A percentile compares a stretch with the other conserved stretches of the same genome.
Conservation (phyloP, 2,797 vertebrate species). For the Rachycentron canadum region DNA sequence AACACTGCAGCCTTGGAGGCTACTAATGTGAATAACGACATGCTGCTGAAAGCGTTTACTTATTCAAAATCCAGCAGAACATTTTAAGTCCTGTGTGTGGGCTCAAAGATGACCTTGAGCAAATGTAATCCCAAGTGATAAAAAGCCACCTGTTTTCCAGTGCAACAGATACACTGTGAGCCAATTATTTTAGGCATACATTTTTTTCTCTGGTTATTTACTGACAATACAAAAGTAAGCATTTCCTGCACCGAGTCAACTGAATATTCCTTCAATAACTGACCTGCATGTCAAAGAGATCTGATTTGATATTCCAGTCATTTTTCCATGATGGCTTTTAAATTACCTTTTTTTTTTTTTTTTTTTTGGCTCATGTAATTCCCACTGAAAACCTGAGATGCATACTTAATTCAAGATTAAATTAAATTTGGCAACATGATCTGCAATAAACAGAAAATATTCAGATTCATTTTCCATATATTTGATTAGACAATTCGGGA, state of each 20-base stretch:
- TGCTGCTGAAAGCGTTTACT: constrained; percentile 64
- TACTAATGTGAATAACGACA: constrained; percentile 67
- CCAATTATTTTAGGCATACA: constrained; percentile 60
- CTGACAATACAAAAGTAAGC: constrained; percentile 40
- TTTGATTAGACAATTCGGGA: constrained; percentile 19
- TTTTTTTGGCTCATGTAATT: constrained; percentile 62
- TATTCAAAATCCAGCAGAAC: constrained; percentile 66
- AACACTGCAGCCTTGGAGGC: constrained; percentile 59
- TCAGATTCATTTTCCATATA: constrained; percentile 15
- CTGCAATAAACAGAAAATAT: constrained; percentile 23
- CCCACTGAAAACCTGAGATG: constrained; percentile 55
- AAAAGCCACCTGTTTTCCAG: constrained; percentile 72
- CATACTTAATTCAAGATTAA: constrained; percentile 61
- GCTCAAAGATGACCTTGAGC: constrained; percentile 69
- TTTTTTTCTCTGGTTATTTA: constrained; percentile 58
- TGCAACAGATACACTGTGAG: constrained; percentile 47
- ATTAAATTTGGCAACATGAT: constrained; percentile 45
- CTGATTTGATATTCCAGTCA: constrained; percentile 63
- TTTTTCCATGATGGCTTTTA: constrained; percentile 52
- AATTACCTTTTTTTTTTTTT: constrained; percentile 56
- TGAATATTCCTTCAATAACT: constrained; percentile 56
- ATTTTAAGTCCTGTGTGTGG: constrained; percentile 59
- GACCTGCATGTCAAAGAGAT: constrained; percentile 61
- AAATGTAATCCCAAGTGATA: constrained; percentile 66
- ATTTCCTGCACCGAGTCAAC: constrained; percentile 30